Conservation (phyloP, 1,140 invertebrate species). For the Drosophila kanapiae region DNA sequence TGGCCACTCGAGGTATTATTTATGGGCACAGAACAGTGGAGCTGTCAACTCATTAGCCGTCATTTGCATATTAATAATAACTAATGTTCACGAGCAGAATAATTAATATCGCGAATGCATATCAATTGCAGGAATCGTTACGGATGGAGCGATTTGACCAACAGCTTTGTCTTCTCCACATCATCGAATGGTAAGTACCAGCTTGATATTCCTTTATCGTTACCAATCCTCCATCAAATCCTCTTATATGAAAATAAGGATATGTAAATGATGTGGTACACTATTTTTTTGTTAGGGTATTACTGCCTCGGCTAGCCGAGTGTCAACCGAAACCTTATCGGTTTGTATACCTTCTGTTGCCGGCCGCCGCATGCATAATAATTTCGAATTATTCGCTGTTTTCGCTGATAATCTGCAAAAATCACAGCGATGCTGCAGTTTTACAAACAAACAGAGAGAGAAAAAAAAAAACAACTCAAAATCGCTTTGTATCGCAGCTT, state of each 20-base stretch:
- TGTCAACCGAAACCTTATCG: constrained; percentile 13
- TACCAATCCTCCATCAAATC: too few species aligned
- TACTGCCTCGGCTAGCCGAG: constrained; percentile 15
- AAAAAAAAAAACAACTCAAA: constrained; percentile 9
- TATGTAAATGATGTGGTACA: neutral
- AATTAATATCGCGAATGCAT: constrained; percentile 52
- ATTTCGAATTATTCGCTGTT: constrained; percentile 73
- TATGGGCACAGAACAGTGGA: constrained; percentile 8
- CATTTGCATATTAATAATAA: constrained; percentile 64
- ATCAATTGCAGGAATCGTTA: constrained; percentile 86
- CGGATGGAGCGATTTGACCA: constrained; percentile 88
- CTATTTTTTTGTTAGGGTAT: constrained; percentile 1
- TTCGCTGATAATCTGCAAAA: constrained; percentile 73
- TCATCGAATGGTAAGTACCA: constrained; percentile 85
- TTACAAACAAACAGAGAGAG: constrained; percentile 15
- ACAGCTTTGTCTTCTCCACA: constrained; percentile 87
- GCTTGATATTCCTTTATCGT: neutral
- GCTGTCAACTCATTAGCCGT: constrained; percentile 47
- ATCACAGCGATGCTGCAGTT: constrained; percentile 60
- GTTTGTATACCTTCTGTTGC: constrained; percentile 44
- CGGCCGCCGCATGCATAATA: constrained; percentile 75
- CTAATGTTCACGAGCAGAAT: constrained; percentile 47
- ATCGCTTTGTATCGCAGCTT: constrained; percentile 41
- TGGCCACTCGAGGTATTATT: constrained; percentile 33
- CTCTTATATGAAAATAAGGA: neutral